These are phyloP conservation scores for Aurelia aurita DNA, from an alignment of 30 jellyfish, hydroid and myxozoan species.

Conservation along the genomic window DNA sequence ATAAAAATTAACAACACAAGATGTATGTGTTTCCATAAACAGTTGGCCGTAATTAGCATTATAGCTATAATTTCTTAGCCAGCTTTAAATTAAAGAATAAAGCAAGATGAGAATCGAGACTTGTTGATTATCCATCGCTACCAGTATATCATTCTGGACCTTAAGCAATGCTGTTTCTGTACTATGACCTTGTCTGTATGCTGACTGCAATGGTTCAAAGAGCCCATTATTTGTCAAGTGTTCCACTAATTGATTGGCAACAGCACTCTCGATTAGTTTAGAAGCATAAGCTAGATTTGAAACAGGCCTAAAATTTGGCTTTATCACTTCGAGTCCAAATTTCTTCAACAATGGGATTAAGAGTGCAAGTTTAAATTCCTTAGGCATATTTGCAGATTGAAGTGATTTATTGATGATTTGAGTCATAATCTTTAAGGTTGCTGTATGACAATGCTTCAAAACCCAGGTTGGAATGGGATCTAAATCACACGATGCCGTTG, in stretches of 20 bases:
- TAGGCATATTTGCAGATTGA: conserved; percentile 69
- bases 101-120: conserved; percentile 58
- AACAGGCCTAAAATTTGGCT: conserved; percentile 65
- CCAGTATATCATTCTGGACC: no score
- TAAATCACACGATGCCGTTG: conserved; percentile 51
- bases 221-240: conserved; percentile 59
- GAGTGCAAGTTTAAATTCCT: conserved; percentile 65
- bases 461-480: conserved; percentile 69
- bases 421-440: conserved; percentile 55
- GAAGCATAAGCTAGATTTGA: conserved; percentile 59
- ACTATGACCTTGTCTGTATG: no score
- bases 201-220: conserved; percentile 66
- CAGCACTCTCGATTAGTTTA: conserved; percentile 66
- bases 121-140: conserved; percentile 66
- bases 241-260: conserved; percentile 59
- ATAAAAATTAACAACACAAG: background rate
- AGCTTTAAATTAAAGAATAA: conserved; percentile 21
- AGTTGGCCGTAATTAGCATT: background rate
- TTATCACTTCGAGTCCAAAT: conserved; percentile 62
- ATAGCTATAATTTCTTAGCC: background rate
- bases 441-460: conserved; percentile 65
- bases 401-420: conserved; percentile 67
- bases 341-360: conserved; percentile 63
- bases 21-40: background rate
- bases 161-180: no score